A percentile compares a stretch with the other conserved stretches of the same genome.
phyloP scores from a whole-genome alignment of 2,888 invertebrate species.

The Heliothis peltigera region DNA sequence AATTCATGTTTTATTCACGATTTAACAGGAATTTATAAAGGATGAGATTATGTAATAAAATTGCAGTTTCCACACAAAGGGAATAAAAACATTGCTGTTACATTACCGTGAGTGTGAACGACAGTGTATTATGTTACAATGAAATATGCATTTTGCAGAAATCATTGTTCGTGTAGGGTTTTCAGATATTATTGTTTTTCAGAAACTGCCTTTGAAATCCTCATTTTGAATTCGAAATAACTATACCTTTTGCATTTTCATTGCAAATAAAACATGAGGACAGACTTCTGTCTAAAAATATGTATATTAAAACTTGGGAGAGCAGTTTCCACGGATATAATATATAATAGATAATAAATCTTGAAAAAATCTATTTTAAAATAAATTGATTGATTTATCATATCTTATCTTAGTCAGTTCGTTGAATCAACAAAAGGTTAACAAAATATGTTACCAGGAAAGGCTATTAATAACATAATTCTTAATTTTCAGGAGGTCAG shows the following conservation, averaged over 20 bases:
- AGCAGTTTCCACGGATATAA: too few relatives aligned
- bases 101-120: conserved; percentile 47
- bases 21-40: conserved; percentile 33
- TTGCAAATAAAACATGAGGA: too few relatives aligned
- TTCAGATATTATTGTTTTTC: conserved; percentile 16
- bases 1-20: conserved; percentile 29
- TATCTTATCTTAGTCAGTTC: too few relatives aligned
- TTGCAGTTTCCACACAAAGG: conserved; percentile 30
- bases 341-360: too few relatives aligned
- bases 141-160: conserved; percentile 45
- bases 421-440: too few relatives aligned
- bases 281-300: too few relatives aligned
- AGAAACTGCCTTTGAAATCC: not conserved
- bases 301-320: too few relatives aligned
- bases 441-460: too few relatives aligned
- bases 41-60: conserved; percentile 41
- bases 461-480: too few relatives aligned
- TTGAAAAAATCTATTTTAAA: too few relatives aligned
- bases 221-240: not conserved
- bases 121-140: conserved; percentile 46
- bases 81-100: conserved; percentile 51
- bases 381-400: too few relatives aligned
- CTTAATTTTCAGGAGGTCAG: too few relatives aligned
- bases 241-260: not conserved
- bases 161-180: conserved; percentile 51